phyloP scores from a whole-genome alignment of 2,113 vertebrate species.

The Sylvia atricapilla region DNA sequence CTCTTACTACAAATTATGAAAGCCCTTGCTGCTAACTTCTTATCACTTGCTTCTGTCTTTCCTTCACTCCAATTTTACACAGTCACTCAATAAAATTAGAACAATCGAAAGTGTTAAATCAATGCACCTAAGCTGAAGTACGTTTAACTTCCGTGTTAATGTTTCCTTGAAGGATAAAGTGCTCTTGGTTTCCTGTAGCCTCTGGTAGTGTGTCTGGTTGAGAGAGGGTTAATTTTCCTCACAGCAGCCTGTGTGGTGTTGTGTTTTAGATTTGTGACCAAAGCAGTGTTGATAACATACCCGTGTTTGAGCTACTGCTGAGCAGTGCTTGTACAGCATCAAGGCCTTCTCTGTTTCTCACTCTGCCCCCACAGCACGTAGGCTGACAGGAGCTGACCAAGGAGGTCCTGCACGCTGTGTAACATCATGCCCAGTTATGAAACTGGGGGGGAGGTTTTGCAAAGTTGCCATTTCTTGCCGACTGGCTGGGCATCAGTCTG shows the following conservation, averaged over 20 bases:
- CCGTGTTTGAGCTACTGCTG: neutral
- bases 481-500: neutral
- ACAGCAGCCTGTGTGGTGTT: neutral
- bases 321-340: neutral
- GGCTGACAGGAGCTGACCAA: neutral
- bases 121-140: neutral
- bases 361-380: neutral
- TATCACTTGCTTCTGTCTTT: neutral
- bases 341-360: conserved; percentile 34
- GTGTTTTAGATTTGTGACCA: neutral
- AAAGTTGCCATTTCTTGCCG: neutral
- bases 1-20: neutral
- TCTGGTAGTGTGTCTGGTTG: neutral
- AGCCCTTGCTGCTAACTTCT: neutral
- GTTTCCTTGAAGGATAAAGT: neutral
- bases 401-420: neutral
- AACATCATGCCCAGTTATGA: neutral
- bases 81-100: neutral
- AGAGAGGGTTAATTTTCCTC: neutral
- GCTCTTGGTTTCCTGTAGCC: neutral
- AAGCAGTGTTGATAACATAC: neutral
- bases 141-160: neutral
- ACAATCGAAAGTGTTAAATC: neutral
- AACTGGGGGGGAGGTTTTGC: neutral
- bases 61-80: neutral